Percentiles rank a stretch among this genome's conserved stretches.
Conservation (phyloP, 2,888 invertebrate species). For the Tenthredo mesomela region DNA sequence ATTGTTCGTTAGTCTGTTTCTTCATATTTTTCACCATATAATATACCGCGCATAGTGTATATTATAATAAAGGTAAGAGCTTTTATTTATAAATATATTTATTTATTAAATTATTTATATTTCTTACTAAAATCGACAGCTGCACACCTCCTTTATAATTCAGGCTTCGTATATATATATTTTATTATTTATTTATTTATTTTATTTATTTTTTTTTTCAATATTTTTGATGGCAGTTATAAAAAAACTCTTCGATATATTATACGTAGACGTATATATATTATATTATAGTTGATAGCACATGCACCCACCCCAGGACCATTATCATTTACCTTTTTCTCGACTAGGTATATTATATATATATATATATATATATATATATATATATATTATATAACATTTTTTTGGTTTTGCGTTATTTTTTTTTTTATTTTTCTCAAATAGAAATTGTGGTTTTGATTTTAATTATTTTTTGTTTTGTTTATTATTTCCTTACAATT, state of each 20-base stretch:
- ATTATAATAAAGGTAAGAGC: background rate
- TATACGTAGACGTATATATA: background rate
- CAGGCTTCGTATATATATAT: background rate
- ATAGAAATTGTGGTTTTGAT: slow-evolving; percentile 45
- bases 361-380: too few species aligned
- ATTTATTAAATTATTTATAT: slow-evolving; percentile 49
- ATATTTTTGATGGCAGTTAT: slow-evolving; percentile 56
- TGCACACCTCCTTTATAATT: background rate
- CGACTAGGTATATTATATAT: background rate
- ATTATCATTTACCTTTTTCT: slow-evolving; percentile 59
- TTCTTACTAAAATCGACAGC: slow-evolving; percentile 24
- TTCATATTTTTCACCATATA: slow-evolving; percentile 3
- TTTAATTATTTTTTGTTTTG: slow-evolving; percentile 60
- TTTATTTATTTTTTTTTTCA: background rate
- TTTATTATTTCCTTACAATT: slow-evolving; percentile 65
- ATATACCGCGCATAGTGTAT: background rate
- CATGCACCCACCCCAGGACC: slow-evolving; percentile 76
- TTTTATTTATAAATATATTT: slow-evolving; percentile 45
- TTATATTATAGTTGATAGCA: slow-evolving; percentile 50
- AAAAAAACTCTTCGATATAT: slow-evolving; percentile 57
- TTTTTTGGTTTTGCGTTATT: slow-evolving; percentile 52
- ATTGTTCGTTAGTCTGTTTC: background rate
- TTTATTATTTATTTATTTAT: background rate
- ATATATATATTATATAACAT: too few species aligned
- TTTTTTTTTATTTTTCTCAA: slow-evolving; percentile 58